Evolutionary conservation across 2,797 vertebrate genomes (phyloP).

Genomic region (Microhierax caerulescens): DNA sequence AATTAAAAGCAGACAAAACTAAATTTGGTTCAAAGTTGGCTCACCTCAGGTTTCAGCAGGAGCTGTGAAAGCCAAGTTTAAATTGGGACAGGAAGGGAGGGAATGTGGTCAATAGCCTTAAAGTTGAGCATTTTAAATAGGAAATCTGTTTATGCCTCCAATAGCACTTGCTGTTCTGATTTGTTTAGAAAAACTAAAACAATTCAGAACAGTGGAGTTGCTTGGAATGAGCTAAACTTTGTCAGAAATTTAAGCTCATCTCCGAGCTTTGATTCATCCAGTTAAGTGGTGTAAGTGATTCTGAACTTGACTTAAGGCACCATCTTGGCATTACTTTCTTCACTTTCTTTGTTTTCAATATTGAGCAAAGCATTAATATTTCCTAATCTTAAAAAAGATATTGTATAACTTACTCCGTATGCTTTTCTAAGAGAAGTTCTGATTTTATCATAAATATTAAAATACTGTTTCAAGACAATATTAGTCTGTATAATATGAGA

Average conservation of each 20-base stretch:
- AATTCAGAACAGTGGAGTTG: conserved; percentile 47
- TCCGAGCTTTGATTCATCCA: conserved; percentile 23
- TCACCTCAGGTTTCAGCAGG: conserved; percentile 53
- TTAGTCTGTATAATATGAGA: not conserved
- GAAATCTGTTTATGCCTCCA: conserved; percentile 66
- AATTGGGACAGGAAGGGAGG: conserved; percentile 68
- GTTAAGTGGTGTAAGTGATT: conserved; percentile 2
- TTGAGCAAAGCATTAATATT: not conserved
- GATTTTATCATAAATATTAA: not conserved
- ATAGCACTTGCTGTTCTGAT: conserved; percentile 66
- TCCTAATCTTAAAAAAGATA: not conserved
- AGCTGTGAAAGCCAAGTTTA: conserved; percentile 68
- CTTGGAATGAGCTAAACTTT: conserved; percentile 26
- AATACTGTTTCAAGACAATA: not conserved
- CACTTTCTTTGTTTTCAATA: not conserved
- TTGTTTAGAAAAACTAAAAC: conserved; percentile 62
- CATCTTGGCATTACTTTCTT: not conserved
- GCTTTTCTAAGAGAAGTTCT: not conserved
- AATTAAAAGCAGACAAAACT: conserved; percentile 64
- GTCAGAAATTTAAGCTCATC: conserved; percentile 26
- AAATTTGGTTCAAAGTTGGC: conserved; percentile 63
- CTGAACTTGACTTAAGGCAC: not conserved
- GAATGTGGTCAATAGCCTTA: conserved; percentile 68
- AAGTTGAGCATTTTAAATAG: conserved; percentile 66
- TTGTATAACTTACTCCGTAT: not conserved